These are phyloP conservation scores for Dicyrtomina minuta DNA, from an alignment of 2,888 invertebrate genomes.

Conservation along the genomic window DNA sequence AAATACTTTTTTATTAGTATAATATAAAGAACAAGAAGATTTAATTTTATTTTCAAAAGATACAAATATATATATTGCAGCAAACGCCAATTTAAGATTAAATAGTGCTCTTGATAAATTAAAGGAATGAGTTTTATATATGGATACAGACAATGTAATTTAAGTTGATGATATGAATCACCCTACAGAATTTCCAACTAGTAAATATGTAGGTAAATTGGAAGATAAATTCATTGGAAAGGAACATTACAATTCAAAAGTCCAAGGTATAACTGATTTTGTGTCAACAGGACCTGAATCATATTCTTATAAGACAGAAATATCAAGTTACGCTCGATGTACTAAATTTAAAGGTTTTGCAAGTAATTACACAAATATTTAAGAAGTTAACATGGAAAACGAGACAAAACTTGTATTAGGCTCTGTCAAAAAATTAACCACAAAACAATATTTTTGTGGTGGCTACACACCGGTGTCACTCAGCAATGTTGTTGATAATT, in stretches of 20 bases:
- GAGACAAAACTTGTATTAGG: neutral
- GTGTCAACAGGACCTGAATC: slow-evolving; percentile 1
- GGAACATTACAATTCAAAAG: neutral
- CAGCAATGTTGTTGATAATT: too few species aligned
- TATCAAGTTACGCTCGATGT: neutral
- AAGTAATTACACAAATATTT: neutral
- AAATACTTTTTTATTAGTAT: too few species aligned
- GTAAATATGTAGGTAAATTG: neutral
- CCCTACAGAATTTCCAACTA: neutral
- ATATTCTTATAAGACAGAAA: neutral
- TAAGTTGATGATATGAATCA: neutral
- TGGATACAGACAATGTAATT: neutral
- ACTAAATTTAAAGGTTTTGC: neutral
- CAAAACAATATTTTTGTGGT: neutral
- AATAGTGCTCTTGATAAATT: slow-evolving; percentile 1
- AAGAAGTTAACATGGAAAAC: neutral
- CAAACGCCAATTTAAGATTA: neutral
- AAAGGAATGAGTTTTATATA: neutral
- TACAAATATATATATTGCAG: too few species aligned
- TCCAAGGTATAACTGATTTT: neutral
- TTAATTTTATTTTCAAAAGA: neutral
- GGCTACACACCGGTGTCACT: too few species aligned
- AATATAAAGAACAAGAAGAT: neutral
- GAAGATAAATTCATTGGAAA: neutral
- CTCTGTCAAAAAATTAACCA: neutral